Conservation (phyloP, 2,888 invertebrate genomes). For the Conops quadrifasciatus region DNA sequence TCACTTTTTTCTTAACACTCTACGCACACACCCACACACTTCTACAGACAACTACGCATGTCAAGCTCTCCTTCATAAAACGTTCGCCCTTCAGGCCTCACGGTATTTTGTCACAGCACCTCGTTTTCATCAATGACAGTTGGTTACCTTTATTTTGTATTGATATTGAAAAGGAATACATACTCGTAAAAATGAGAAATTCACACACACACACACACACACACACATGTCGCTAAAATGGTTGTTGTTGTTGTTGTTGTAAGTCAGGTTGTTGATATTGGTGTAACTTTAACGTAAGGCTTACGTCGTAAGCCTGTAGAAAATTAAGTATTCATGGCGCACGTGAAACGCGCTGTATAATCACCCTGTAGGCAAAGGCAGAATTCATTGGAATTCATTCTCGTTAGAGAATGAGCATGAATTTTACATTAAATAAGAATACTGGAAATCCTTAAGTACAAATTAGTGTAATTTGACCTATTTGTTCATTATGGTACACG, state of each 20-base stretch:
- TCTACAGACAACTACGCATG: background rate
- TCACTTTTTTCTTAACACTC: conserved; percentile 18
- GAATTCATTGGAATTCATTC: too few relatives aligned
- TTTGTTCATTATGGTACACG: too few relatives aligned
- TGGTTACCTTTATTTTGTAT: background rate
- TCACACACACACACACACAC: background rate
- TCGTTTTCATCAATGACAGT: conserved; percentile 6
- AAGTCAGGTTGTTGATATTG: too few relatives aligned
- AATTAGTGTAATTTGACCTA: too few relatives aligned
- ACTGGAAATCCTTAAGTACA: too few relatives aligned
- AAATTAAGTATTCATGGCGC: too few relatives aligned
- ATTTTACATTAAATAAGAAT: too few relatives aligned
- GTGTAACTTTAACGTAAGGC: too few relatives aligned
- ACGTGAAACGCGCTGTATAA: too few relatives aligned
- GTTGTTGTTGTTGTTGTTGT: background rate
- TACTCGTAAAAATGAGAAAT: conserved; percentile 6
- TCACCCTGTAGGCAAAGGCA: too few relatives aligned
- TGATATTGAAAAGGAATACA: conserved; percentile 23
- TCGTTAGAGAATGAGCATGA: too few relatives aligned
- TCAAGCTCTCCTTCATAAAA: background rate
- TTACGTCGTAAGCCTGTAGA: too few relatives aligned
- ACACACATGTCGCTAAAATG: background rate
- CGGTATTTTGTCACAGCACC: background rate
- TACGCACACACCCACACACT: background rate
- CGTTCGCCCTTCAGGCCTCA: background rate